Base-by-base conservation (phyloP, 2,113 vertebrate species). In the Hemichromis elongatus region DNA sequence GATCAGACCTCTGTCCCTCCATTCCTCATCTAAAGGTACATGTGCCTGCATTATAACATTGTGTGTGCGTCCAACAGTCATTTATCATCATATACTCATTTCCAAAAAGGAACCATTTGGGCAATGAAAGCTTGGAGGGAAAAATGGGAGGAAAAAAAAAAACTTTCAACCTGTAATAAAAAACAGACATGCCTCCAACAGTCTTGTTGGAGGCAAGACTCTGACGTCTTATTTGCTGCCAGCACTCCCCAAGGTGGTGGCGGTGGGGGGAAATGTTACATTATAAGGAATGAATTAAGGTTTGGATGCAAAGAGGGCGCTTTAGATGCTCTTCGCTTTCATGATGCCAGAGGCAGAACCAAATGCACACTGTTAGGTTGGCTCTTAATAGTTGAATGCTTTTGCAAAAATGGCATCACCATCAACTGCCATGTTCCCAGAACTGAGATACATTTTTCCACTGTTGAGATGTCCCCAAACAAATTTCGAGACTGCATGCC, bases 101-200 rank as follows among this genome's bases (percentile, higher is more conserved):
- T 89, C 78, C 37, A 89, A 93, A 87, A 92, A 89, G 82, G 79
- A 92, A 86, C 52, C 75, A 77, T 92, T 94, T 93, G 86, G 90
- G 84, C 84, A 88, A 93, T 92, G 90, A 94, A 96, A 95, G 92
- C 11, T 28, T 80, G 54, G 55, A 81, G 40, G 54, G 80, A 59
- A 80, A 89, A 77, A 12, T 21, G 40, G 56, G 68, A 30, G 28
- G 2, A 7, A 66, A 66, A n/a, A 42, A 37, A 26, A 83, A 37
- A 3, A 21, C 3, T 50, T 89, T 93, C 92, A 92, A 95, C 86
- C 88, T 95, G 84, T 96, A 96, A 96, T 93, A 95, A 93, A 94
- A 96, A 96, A 90, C 94, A 96, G 90, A 95, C 89, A 91, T 95
- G 94, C 94, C 94, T n/a, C n/a, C n/a, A n/a, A n/a, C n/a, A n/a